phyloP scores from a whole-genome alignment of 2,113 vertebrate genomes.

The Pachycephala philippinensis region DNA sequence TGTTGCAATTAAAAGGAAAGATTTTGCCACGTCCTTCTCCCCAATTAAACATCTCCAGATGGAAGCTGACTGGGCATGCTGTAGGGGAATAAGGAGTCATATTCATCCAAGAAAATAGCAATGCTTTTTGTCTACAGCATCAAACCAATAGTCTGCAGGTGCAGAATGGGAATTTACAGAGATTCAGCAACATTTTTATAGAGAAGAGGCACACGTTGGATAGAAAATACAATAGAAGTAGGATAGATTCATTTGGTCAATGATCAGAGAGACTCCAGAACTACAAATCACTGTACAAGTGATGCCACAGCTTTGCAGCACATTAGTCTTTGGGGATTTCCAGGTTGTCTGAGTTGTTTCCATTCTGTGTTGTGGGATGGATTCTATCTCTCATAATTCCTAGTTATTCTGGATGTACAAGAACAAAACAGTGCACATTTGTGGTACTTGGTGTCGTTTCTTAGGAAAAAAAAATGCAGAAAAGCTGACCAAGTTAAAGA shows the following conservation, averaged over 20 bases:
- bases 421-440: not conserved
- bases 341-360: not conserved
- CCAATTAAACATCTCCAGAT: slow-evolving; percentile 40
- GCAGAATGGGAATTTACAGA: not conserved
- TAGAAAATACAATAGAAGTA: not conserved
- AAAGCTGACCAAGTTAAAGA: not conserved
- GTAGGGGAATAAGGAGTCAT: not conserved
- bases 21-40: not conserved
- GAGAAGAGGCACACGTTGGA: not conserved
- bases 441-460: not conserved
- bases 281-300: not conserved
- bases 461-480: not conserved
- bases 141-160: not conserved
- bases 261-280: not conserved
- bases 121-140: not conserved
- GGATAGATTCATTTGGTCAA: not conserved
- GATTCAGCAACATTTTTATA: not conserved
- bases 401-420: not conserved
- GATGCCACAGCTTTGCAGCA: not conserved
- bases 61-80: not conserved
- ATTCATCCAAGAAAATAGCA: not conserved
- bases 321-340: not conserved
- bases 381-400: not conserved
- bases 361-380: not conserved
- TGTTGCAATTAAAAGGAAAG: slow-evolving; percentile 17